These are phyloP conservation scores for Drosophila quadrilineata DNA, from an alignment of 1,140 invertebrate species.

Conservation along the genomic window DNA sequence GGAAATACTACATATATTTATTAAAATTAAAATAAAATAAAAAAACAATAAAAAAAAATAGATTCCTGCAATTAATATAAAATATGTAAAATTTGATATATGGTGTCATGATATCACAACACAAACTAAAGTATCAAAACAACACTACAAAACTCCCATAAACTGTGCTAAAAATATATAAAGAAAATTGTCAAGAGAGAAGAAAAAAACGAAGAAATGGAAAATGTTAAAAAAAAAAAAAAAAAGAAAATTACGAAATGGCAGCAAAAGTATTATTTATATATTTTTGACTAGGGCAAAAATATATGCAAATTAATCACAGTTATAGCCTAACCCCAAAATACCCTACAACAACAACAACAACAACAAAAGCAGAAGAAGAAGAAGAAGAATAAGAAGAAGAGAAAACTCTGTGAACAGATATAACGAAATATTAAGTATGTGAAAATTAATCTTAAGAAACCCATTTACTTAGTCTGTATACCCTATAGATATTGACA, in stretches of 20 bases:
- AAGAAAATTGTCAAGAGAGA: no score
- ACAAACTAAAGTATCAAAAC: slow-evolving; percentile 21
- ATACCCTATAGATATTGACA: no score
- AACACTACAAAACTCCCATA: slow-evolving; percentile 59
- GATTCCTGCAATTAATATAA: no score
- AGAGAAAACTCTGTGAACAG: no score
- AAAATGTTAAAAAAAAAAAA: slow-evolving; percentile 21
- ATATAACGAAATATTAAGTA: no score
- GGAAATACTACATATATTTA: neutral
- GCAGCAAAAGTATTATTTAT: slow-evolving; percentile 68
- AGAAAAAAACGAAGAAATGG: slow-evolving; percentile 30
- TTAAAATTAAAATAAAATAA: no score
- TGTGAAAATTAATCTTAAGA: no score
- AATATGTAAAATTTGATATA: slow-evolving; percentile 17
- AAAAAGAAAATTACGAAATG: slow-evolving; percentile 27
- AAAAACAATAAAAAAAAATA: no score
- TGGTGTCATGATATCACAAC: slow-evolving; percentile 39
- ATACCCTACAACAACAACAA: slow-evolving; percentile 3
- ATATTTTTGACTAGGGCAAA: slow-evolving; percentile 75
- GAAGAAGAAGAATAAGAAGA: neutral
- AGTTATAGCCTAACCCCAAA: slow-evolving; percentile 18
- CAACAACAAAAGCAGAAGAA: neutral
- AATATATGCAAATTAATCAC: slow-evolving; percentile 65
- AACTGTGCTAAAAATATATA: slow-evolving; percentile 76
- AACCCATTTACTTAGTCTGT: no score